These are phyloP conservation scores for Cephus spinipes DNA, from an alignment of 2,888 invertebrate genomes.

Conservation along the genomic window DNA sequence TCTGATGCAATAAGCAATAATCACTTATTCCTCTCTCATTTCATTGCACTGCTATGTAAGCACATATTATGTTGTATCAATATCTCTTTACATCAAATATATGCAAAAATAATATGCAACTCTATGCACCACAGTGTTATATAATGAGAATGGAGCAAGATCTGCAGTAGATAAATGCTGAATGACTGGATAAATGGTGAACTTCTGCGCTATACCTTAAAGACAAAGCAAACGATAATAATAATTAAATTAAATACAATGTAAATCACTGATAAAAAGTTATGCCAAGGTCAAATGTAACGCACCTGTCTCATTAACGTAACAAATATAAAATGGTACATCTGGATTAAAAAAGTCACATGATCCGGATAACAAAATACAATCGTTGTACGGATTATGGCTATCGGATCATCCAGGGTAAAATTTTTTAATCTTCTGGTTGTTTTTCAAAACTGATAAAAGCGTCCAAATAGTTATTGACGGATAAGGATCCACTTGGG, in stretches of 20 bases:
- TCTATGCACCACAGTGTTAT: background rate
- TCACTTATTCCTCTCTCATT: background rate
- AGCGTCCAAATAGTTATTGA: background rate
- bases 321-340: background rate
- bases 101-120: background rate
- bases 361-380: background rate
- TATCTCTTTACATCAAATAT: background rate
- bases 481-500: background rate
- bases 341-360: background rate
- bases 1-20: conserved; percentile 19
- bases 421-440: background rate
- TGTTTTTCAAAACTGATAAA: background rate
- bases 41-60: conserved; percentile 5
- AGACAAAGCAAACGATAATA: background rate
- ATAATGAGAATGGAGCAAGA: background rate
- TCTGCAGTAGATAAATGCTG: background rate
- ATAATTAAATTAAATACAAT: background rate
- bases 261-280: background rate
- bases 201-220: background rate
- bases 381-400: background rate
- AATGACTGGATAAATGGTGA: background rate
- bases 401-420: background rate
- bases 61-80: background rate
- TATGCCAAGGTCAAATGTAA: background rate
- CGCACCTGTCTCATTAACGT: background rate